Evolutionary conservation across 2,888 invertebrate species (phyloP).

Genomic region (Allacma fusca): DNA sequence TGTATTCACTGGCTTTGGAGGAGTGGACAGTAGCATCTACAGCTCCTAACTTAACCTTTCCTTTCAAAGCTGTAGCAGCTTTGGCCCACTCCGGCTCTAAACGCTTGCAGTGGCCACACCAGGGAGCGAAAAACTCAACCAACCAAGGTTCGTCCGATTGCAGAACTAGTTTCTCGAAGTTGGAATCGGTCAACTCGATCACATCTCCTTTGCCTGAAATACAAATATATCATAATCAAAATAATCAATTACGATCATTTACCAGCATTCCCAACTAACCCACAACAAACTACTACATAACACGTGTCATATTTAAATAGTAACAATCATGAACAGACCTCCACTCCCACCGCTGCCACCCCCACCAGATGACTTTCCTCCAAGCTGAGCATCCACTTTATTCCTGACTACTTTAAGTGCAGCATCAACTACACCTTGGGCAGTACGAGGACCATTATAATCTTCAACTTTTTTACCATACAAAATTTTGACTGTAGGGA

Average conservation of each 20-base stretch:
- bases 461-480: constrained; percentile 85
- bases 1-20: constrained; percentile 80
- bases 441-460: constrained; percentile 84
- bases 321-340: neutral
- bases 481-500: constrained; percentile 94
- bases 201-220: constrained; percentile 70
- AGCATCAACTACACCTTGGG: constrained; percentile 84
- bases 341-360: constrained; percentile 44
- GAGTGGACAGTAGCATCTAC: constrained; percentile 94
- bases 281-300: no score
- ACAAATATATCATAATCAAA: neutral
- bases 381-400: constrained; percentile 76
- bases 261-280: no score
- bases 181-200: constrained; percentile 91
- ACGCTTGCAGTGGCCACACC: constrained; percentile 92
- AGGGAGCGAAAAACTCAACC: constrained; percentile 97
- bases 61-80: constrained; percentile 93
- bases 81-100: constrained; percentile 95
- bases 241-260: neutral
- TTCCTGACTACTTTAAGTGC: constrained; percentile 80
- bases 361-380: constrained; percentile 66
- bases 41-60: constrained; percentile 94
- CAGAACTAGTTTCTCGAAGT: constrained; percentile 91
- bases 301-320: no score
- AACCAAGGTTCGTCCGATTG: constrained; percentile 95